phyloP scores from a whole-genome alignment of 1,140 invertebrate species.

The Dendrolimus kikuchii region DNA sequence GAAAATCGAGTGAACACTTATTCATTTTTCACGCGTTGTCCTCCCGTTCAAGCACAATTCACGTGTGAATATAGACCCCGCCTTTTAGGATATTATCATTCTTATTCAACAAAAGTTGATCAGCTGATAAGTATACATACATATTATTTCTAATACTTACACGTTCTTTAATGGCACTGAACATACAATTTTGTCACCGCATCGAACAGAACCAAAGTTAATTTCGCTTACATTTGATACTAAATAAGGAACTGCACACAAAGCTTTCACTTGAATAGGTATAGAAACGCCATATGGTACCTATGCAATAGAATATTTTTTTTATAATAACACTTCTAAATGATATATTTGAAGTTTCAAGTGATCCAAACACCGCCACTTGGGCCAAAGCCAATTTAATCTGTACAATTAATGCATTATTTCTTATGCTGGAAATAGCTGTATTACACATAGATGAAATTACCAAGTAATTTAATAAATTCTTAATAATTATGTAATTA shows the following conservation, averaged over 20 bases:
- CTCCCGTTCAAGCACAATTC: no score
- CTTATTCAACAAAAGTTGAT: not conserved
- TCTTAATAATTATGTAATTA: no score
- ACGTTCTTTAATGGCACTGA: slow-evolving; percentile 61
- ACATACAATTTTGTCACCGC: slow-evolving; percentile 53
- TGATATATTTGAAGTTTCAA: not conserved
- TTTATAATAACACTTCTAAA: not conserved
- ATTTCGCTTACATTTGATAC: slow-evolving; percentile 39
- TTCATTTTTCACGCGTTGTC: no score
- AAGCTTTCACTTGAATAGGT: slow-evolving; percentile 47
- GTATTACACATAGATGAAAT: no score
- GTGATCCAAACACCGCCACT: no score
- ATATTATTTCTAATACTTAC: slow-evolving; percentile 30
- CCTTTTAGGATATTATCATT: no score
- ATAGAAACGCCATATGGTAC: slow-evolving; percentile 55
- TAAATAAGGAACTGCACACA: slow-evolving; percentile 60
- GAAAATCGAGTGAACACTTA: no score
- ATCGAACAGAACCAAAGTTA: slow-evolving; percentile 54
- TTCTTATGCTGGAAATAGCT: no score
- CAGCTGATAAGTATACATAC: not conserved
- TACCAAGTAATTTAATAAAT: no score
- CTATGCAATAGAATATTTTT: slow-evolving; percentile 19
- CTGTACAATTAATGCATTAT: no score
- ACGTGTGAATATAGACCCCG: no score
- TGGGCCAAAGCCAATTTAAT: no score